Conservation (phyloP, 2,888 invertebrate genomes). For the Orchesella flavescens region DNA sequence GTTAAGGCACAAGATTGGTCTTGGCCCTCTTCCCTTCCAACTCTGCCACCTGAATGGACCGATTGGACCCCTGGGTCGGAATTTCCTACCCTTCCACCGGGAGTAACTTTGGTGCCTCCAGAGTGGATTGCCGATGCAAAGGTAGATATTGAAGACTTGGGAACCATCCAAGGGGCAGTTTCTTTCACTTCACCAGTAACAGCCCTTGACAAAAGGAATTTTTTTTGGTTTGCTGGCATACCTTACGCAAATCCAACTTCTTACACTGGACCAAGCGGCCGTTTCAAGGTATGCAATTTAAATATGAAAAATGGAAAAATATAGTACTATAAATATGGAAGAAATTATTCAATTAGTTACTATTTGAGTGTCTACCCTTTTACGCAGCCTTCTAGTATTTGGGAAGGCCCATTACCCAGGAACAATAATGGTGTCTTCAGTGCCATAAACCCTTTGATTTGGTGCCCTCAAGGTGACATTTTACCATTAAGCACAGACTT, state of each 20-base stretch:
- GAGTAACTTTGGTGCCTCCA: not conserved
- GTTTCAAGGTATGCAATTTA: constrained; percentile 46
- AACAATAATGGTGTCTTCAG: constrained; percentile 20
- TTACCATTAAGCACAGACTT: not conserved
- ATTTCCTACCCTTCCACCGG: not conserved
- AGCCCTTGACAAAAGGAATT: constrained; percentile 13
- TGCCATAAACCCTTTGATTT: constrained; percentile 29
- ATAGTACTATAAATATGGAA: too few species aligned
- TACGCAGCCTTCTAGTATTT: constrained; percentile 46
- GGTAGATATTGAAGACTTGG: constrained; percentile 47
- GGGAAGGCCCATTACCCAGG: constrained; percentile 31
- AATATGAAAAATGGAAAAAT: not conserved
- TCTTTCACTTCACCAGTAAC: constrained; percentile 32
- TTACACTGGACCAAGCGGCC: constrained; percentile 23
- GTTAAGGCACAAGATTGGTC: too few species aligned
- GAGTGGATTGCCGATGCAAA: constrained; percentile 21
- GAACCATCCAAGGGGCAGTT: constrained; percentile 41
- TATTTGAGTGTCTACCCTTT: too few species aligned
- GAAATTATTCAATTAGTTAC: too few species aligned
- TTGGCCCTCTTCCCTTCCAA: not conserved
- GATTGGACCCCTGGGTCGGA: not conserved
- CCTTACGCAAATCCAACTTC: constrained; percentile 49
- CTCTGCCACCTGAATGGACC: constrained; percentile 9
- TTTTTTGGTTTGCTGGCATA: constrained; percentile 41
- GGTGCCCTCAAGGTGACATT: constrained; percentile 45